Evolutionary conservation across 2,113 vertebrate genomes (phyloP).

Genomic region (Macroglossus sobrinus): DNA sequence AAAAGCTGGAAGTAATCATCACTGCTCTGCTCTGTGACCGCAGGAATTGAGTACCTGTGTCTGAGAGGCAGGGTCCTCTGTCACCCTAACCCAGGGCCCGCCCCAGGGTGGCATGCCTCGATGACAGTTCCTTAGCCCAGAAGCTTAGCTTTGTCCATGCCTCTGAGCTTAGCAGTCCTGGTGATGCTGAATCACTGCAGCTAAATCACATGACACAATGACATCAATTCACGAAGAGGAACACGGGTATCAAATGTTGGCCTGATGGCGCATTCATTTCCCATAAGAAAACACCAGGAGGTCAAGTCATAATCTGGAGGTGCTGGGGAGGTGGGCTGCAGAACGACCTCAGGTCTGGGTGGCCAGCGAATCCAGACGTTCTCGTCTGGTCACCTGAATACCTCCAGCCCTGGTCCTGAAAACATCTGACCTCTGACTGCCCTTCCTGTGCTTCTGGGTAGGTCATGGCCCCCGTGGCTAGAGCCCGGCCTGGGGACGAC

Average conservation of each 20-base stretch:
- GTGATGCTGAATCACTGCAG: not conserved
- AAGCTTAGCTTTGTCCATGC: not conserved
- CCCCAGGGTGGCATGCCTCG: not conserved
- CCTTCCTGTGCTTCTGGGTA: not conserved
- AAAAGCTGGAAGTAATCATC: not conserved
- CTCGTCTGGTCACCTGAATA: not conserved
- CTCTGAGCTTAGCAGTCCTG: not conserved
- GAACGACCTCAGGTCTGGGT: not conserved
- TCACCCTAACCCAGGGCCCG: no score
- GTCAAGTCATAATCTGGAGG: not conserved
- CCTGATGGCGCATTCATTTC: not conserved
- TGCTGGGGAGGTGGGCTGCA: not conserved
- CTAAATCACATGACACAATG: conserved; percentile 33
- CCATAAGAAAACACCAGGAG: not conserved
- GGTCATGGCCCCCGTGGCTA: not conserved
- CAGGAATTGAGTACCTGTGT: not conserved
- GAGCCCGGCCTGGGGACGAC: not conserved
- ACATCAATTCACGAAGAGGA: not conserved
- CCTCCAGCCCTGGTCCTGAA: not conserved
- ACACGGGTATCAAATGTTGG: not conserved
- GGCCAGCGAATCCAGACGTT: not conserved
- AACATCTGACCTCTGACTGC: not conserved
- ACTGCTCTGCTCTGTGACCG: not conserved
- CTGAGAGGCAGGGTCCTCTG: not conserved
- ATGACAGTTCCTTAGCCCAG: not conserved